These are phyloP conservation scores for Acrobasis suavella DNA, from an alignment of 2,888 invertebrate species.

Conservation along the genomic window DNA sequence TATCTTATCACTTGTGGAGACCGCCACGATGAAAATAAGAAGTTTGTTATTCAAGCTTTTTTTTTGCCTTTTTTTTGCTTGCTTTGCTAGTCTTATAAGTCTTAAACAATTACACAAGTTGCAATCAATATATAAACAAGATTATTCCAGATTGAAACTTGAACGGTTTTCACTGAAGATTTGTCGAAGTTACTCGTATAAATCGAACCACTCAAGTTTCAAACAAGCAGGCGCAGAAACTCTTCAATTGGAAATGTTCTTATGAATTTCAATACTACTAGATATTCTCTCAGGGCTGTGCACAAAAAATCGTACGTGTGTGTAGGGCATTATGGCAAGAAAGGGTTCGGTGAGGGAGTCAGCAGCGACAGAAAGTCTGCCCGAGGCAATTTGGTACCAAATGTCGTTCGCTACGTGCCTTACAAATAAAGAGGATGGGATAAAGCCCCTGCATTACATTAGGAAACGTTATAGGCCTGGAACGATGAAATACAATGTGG, in stretches of 20 bases:
- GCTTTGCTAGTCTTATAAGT: no score
- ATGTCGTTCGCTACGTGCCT: conserved; percentile 78
- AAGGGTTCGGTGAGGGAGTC: conserved; percentile 61
- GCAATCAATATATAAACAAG: no score
- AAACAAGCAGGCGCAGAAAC: conserved; percentile 25
- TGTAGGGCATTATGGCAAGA: conserved; percentile 66
- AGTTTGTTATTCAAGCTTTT: no score
- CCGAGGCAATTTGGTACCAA: conserved; percentile 80
- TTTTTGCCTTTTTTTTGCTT: no score
- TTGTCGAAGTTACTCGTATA: conserved; percentile 11
- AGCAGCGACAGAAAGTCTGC: conserved; percentile 72
- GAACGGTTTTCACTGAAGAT: conserved; percentile 14
- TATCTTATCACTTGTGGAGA: no score
- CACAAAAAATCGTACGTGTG: conserved; percentile 66
- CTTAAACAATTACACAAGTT: no score
- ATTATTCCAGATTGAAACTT: conserved; percentile 17
- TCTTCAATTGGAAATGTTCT: conserved; percentile 41
- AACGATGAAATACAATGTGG: conserved; percentile 40
- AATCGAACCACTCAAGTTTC: conserved; percentile 16
- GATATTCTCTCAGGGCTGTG: conserved; percentile 51
- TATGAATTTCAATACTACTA: conserved; percentile 62
- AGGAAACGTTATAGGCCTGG: conserved; percentile 55
- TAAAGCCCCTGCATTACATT: conserved; percentile 67
- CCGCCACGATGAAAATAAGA: no score
- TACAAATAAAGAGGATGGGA: conserved; percentile 76